phyloP scores from a whole-genome alignment of 2,888 invertebrate genomes.

The Priocnemis perturbator region DNA sequence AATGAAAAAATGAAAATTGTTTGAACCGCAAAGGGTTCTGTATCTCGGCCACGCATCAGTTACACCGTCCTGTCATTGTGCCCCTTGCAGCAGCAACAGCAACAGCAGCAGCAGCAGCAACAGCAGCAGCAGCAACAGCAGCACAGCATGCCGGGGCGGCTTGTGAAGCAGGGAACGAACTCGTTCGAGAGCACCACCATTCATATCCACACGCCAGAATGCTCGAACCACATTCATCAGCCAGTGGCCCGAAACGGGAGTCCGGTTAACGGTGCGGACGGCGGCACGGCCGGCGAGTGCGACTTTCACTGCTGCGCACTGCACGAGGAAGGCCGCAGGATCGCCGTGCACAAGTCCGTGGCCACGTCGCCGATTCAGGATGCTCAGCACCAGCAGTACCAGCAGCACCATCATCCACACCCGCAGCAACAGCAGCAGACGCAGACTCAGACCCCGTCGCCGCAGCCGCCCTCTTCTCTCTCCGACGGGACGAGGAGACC shows the following conservation, averaged over 20 bases:
- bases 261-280: constrained; percentile 78
- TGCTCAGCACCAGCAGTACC: constrained; percentile 76
- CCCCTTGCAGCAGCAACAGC: constrained; percentile 68
- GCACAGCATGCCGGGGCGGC: constrained; percentile 69
- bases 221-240: constrained; percentile 83
- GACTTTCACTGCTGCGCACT: constrained; percentile 97
- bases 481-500: constrained; percentile 74
- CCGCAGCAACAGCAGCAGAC: constrained; percentile 69
- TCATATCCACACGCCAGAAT: constrained; percentile 90
- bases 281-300: constrained; percentile 83
- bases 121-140: constrained; percentile 67
- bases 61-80: constrained; percentile 63
- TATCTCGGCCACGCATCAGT: constrained; percentile 45
- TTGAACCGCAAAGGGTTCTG: no score
- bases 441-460: constrained; percentile 78
- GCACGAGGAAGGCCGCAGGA: constrained; percentile 94
- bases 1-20: no score
- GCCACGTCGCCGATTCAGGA: constrained; percentile 95
- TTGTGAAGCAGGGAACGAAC: constrained; percentile 77
- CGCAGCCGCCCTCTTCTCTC: constrained; percentile 77
- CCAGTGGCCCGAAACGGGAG: constrained; percentile 82
- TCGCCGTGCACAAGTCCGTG: constrained; percentile 93
- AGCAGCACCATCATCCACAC: constrained; percentile 63
- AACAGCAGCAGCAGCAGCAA: constrained; percentile 57
- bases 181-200: constrained; percentile 85